Evolutionary conservation across 2,113 vertebrate genomes (phyloP), one percentile per base, ranked within the genome.

Genomic region (Neolamprologus cancellatus): DNA sequence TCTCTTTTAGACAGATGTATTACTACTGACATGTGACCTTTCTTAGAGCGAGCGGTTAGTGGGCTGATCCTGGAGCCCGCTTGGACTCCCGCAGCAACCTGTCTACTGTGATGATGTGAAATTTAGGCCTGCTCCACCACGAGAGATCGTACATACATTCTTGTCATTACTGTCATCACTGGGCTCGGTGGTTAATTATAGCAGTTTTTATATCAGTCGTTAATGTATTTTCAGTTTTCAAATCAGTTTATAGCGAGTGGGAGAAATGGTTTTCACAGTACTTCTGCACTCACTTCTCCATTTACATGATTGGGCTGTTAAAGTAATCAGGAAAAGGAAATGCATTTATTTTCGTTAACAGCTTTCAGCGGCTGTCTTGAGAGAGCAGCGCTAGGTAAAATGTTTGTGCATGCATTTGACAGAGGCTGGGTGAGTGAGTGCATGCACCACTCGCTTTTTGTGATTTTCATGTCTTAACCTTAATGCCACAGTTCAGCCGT

Each of bases 21-120:
- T 85, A 34, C 59, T 76, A 44, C 61, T 91, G 91, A 92, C 91
- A 52, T 54, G 83, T 90, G 91, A 93, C 92, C 93, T 95, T 95
- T 94, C 76, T 64, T 23, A 85, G 78, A 28, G 78, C 30, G 52
- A 80, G 84, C 2, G 7, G 61, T 71, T 87, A 28, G 84, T 28
- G 4, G 61, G 18, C 44, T 7, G 4, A 76, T 64, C 36, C 54
- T 15, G 50, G 74, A 69, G 78, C 57, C 8, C 30, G 66, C 61
- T 15, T 44, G 53, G n/a, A 78, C 79, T 84, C 74, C 81, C 14
- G 64, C 57, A 81, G 85, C 23, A 30, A 14, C 78, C 41, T 78
- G 85, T 86, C 87, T 88, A 71, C 83, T 69, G 84, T 8, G 23
- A 82, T 87, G 83, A 89, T 86, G 39, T 86, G 84, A 87, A 28